Evolutionary conservation across 2,797 vertebrate species (phyloP), one percentile per base, ranked within the genome.

Genomic region (Danionella dracula): DNA sequence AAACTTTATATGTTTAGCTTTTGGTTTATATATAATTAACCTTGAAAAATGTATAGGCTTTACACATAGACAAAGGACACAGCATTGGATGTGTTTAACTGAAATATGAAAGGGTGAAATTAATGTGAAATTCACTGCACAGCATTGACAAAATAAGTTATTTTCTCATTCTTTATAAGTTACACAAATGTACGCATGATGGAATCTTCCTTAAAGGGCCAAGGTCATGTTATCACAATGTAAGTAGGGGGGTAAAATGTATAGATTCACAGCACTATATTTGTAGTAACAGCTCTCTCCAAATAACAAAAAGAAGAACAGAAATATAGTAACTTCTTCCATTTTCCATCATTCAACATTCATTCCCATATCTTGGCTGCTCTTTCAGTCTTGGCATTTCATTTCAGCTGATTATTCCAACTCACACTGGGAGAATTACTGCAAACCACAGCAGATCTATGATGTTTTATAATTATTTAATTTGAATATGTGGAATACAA

Each of bases 391-490:
- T 51, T 58, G 35, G 45, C 40, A 41, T 53, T 63, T 67, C n/a
- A 13, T 48, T 61, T 57, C 7, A 41, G 37, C 38, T 49, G 53
- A 64, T 68, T 49, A 21, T 68, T 68, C 48, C 48, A 9, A 44
- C 40, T 59, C 38, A 42, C 42, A 71, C 17, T 71, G 29, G 27
- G 40, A 32, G 44, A 19, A 50, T 65, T 13, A 13, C 56, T 35
- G 59, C 35, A 57, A n/a, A 60, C 31, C 29, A 50, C 16, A 44
- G 51, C 34, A 59, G 10, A 62, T 69, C 45, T 66, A 21, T 63
- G 62, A 23, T 38, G 34, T n/a, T n/a, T n/a, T n/a, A n/a, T n/a
- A 12, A 31, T 51, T 32, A 17, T 6, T 27, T 27, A 53, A 53
- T 53, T 53, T 37, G 16, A 19, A 44, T 34, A 49, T 27, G 13